Percentiles rank a stretch among this genome's conserved stretches.
Evolutionary conservation across 2,888 invertebrate genomes (phyloP).

Genomic region (Nephrotoma flavescens): DNA sequence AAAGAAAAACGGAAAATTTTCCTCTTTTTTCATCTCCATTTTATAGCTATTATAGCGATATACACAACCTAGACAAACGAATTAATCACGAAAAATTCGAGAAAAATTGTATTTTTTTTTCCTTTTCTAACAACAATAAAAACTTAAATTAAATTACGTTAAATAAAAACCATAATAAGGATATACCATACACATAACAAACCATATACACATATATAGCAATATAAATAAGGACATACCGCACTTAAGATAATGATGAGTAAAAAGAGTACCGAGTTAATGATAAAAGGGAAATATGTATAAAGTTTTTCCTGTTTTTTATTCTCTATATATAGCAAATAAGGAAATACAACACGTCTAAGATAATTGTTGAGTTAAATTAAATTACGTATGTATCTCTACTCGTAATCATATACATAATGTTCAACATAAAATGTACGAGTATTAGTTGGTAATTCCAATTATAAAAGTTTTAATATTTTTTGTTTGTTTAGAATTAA

Average conservation of each 20-base stretch:
- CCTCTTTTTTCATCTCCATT: neutral
- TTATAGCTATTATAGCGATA: neutral
- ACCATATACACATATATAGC: neutral
- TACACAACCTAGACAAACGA: neutral
- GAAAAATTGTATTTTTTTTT: neutral
- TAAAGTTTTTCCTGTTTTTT: neutral
- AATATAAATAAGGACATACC: neutral
- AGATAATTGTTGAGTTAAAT: neutral
- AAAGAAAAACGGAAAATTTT: neutral
- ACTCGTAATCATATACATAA: neutral
- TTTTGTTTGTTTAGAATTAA: neutral
- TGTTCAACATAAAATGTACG: neutral
- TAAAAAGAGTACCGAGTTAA: neutral
- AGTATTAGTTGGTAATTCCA: neutral
- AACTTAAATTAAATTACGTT: neutral
- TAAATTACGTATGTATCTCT: neutral
- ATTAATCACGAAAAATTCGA: neutral
- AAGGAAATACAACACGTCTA: neutral
- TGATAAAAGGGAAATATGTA: neutral
- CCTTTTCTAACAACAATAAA: neutral
- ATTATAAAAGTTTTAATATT: neutral
- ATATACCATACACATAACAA: neutral
- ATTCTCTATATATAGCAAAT: neutral
- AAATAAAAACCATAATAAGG: neutral
- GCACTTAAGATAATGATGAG: neutral